phyloP scores from a whole-genome alignment of 2,113 vertebrate species.

The Pangasianodon hypophthalmus region DNA sequence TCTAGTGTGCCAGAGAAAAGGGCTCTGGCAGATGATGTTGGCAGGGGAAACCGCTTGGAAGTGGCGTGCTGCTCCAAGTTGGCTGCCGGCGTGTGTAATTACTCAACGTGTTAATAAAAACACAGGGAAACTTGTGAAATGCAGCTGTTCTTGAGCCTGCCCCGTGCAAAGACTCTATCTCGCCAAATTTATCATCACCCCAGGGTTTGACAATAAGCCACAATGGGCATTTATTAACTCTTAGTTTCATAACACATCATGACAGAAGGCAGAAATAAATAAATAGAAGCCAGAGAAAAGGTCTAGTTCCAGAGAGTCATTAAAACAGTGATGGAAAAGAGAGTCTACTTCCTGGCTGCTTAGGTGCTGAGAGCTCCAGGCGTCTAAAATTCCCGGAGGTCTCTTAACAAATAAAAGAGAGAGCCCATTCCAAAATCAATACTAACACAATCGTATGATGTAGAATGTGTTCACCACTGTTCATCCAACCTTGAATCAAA shows the following conservation, averaged over 20 bases:
- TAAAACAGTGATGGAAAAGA: slow-evolving; percentile 25
- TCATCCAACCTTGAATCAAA: slow-evolving; percentile 22
- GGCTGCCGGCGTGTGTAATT: slow-evolving; percentile 70
- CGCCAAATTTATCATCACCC: slow-evolving; percentile 22
- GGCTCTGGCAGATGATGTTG: slow-evolving; percentile 29
- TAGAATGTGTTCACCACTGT: slow-evolving; percentile 33
- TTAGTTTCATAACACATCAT: neutral
- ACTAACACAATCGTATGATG: slow-evolving; percentile 38
- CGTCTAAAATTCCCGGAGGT: slow-evolving; percentile 21
- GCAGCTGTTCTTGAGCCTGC: slow-evolving; percentile 64
- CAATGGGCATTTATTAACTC: slow-evolving; percentile 30
- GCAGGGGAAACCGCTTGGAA: slow-evolving; percentile 64
- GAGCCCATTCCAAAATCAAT: slow-evolving; percentile 47
- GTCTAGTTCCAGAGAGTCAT: neutral
- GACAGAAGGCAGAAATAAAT: neutral
- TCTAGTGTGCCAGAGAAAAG: slow-evolving; percentile 14
- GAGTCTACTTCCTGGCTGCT: slow-evolving; percentile 28
- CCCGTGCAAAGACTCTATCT: slow-evolving; percentile 5
- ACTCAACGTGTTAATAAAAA: slow-evolving; percentile 71
- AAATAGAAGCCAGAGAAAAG: neutral
- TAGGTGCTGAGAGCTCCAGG: slow-evolving; percentile 25
- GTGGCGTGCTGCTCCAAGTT: slow-evolving; percentile 61
- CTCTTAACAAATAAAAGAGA: slow-evolving; percentile 42
- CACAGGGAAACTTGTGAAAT: slow-evolving; percentile 65
- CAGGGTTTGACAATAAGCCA: neutral